Base-by-base conservation (phyloP, 2,888 invertebrate species). In the Nephrocerus scutellatus region DNA sequence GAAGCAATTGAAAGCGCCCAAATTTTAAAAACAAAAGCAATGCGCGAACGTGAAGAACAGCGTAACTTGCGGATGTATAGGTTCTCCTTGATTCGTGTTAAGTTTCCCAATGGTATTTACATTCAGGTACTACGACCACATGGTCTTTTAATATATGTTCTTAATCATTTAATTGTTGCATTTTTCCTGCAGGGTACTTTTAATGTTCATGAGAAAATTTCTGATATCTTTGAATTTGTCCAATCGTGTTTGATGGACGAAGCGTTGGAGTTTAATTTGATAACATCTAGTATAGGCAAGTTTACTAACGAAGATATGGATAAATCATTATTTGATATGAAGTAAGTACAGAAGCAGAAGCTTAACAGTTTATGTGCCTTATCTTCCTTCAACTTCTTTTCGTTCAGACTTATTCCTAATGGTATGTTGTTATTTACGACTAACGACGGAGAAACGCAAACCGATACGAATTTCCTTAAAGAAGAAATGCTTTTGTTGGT, bases 1-100 rank as follows among this genome's bases (percentile, higher is more conserved):
- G 87, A 90, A 63, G 79, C 79, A 3, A 74, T 84, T 23, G 92
- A 92, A 59, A 82, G 75, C 55, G 79, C 82, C 57, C 80, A 87
- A 60, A 82, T 88, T 72, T 70, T 97, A 6, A 74, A 90, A 54
- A 96, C 96, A 0, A 92, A 91, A 64, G 92, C 91, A 3, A 96
- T 96, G 92, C 71, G 93, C 15, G 92, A 95, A 59, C 84, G 85
- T 47, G 91, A 95, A 45, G 89, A 89, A 57, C 67, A 81, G 43
- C 71, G 84, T 34, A 85, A 84, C 56, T 75, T 85, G 62, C 74
- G 84, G 37, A 83, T 83, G 66, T 92, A 91, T 63, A 82, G 82
- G 59, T 96, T 84, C 63, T 79, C 87, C 3, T 71, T 95, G 32
- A 80, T 96, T 40, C 72, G 95, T 50, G 72, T 96, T 23, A 76